Percentiles rank a stretch among this genome's conserved stretches.
These are phyloP conservation scores for Lycocerus yunnanus DNA, from an alignment of 2,888 invertebrate genomes.

Conservation along the genomic window DNA sequence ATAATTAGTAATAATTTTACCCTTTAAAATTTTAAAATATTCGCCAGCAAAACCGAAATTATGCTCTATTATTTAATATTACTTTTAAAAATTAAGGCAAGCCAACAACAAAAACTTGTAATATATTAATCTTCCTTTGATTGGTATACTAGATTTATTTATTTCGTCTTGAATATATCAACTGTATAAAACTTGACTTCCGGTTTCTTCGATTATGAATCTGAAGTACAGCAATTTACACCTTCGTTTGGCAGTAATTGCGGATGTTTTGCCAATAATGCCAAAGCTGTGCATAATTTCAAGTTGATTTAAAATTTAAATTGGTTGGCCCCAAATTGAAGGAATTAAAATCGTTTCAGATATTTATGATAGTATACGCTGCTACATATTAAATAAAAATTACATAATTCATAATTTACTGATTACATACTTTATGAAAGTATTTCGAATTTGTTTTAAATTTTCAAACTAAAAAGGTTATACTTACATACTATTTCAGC, in stretches of 20 bases:
- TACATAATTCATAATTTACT: neutral
- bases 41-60: too few relatives aligned
- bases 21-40: neutral
- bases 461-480: neutral
- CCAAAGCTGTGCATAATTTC: conserved; percentile 22
- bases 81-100: neutral
- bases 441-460: neutral
- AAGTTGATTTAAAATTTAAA: conserved; percentile 38
- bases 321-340: conserved; percentile 4
- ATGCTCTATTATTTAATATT: neutral
- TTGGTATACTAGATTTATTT: neutral
- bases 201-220: conserved; percentile 18
- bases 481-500: conserved; percentile 2
- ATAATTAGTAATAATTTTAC: neutral
- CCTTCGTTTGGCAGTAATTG: conserved; percentile 40
- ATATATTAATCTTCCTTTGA: neutral
- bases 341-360: neutral
- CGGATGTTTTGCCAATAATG: conserved; percentile 36
- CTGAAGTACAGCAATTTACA: conserved; percentile 39
- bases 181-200: conserved; percentile 12
- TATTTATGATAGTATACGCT: neutral
- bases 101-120: neutral
- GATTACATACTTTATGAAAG: neutral
- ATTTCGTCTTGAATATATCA: neutral
- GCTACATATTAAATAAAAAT: neutral